Evolutionary conservation across 2,113 vertebrate genomes (phyloP).

Genomic region (Austrofundulus limnaeus): DNA sequence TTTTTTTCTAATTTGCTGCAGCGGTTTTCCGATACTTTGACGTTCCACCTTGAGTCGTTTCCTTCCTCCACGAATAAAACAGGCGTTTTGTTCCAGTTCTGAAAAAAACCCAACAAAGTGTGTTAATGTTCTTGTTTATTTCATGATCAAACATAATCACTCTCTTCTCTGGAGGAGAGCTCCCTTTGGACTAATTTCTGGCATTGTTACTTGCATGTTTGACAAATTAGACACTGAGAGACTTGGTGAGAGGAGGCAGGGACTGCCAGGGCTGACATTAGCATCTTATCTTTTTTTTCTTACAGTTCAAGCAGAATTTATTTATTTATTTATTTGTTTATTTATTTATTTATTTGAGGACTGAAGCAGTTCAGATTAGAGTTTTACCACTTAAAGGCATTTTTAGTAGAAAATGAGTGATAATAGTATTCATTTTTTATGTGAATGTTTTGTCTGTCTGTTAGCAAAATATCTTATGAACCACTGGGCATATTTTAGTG

Average conservation of each 20-base stretch:
- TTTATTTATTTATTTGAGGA: too few species aligned
- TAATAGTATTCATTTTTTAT: too few species aligned
- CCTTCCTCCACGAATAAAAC: conserved; percentile 57
- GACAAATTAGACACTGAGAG: conserved; percentile 72
- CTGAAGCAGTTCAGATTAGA: too few species aligned
- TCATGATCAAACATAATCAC: conserved; percentile 77
- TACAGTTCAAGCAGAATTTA: conserved; percentile 5
- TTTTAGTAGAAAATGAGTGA: too few species aligned
- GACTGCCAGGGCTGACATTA: conserved; percentile 48
- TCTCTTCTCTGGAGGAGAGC: conserved; percentile 61
- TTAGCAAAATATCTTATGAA: too few species aligned
- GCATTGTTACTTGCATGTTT: conserved; percentile 69
- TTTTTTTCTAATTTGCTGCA: conserved; percentile 69
- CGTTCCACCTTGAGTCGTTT: conserved; percentile 77
- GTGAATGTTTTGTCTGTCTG: not conserved
- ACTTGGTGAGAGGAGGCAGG: conserved; percentile 16
- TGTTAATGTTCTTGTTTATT: conserved; percentile 78
- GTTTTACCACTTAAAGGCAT: too few species aligned
- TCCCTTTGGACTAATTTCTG: conserved; percentile 70
- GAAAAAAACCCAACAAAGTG: conserved; percentile 70
- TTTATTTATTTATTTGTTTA: too few species aligned
- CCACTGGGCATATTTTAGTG: too few species aligned
- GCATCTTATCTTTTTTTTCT: conserved; percentile 54
- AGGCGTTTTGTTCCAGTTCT: conserved; percentile 69
- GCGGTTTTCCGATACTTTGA: conserved; percentile 70